phyloP scores from a whole-genome alignment of 2,888 invertebrate species.

The Tenthredo notha region DNA sequence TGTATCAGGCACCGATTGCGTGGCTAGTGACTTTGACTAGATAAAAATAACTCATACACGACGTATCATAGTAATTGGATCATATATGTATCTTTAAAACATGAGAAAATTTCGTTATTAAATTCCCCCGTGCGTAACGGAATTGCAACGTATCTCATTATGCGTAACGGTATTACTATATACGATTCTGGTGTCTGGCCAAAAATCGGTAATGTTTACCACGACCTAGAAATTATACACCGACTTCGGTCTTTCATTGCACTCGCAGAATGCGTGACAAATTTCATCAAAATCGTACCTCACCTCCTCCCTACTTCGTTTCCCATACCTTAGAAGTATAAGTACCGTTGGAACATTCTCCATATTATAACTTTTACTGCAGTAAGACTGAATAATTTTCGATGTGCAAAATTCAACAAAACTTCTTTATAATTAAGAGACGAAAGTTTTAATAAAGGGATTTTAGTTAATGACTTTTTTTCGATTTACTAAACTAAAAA shows the following conservation, averaged over 20 bases:
- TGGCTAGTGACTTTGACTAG: neutral
- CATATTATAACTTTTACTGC: neutral
- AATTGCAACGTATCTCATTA: neutral
- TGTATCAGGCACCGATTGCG: neutral
- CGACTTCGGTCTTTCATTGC: neutral
- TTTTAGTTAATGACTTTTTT: neutral
- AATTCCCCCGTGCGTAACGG: neutral
- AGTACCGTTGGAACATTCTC: conserved; percentile 2
- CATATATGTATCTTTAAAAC: neutral
- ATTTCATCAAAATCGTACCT: conserved; percentile 12
- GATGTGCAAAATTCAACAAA: neutral
- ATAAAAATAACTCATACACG: neutral
- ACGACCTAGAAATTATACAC: conserved; percentile 38
- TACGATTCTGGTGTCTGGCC: conserved; percentile 20
- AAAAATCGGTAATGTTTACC: conserved; percentile 14
- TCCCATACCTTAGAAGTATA: neutral
- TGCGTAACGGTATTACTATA: conserved; percentile 11
- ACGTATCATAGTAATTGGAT: neutral
- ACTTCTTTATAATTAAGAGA: neutral
- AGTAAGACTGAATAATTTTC: neutral
- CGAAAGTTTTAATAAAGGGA: no score
- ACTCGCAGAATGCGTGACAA: conserved; percentile 14
- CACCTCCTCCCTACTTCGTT: neutral
- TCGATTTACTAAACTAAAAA: neutral
- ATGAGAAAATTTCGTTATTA: neutral